Conservation (phyloP, 2,888 invertebrate species). For the Protonemura montana region DNA sequence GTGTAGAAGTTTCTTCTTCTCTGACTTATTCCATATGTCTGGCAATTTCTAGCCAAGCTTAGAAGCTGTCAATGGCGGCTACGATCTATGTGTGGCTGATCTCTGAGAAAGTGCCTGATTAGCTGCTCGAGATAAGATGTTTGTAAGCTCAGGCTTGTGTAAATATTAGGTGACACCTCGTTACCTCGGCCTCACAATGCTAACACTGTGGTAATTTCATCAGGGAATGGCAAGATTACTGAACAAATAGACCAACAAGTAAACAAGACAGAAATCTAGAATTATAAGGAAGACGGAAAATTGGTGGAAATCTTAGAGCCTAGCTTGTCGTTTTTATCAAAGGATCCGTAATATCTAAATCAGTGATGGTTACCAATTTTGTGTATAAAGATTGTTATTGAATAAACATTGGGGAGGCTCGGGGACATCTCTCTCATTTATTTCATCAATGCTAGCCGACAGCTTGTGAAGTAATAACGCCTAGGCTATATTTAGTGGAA, state of each 20-base stretch:
- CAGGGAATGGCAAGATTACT: not conserved
- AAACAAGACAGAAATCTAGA: not conserved
- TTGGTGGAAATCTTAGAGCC: slow-evolving; percentile 3
- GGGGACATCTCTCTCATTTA: not conserved
- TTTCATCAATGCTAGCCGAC: not conserved
- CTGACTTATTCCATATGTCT: too few relatives aligned
- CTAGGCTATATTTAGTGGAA: not conserved
- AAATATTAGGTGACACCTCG: not conserved
- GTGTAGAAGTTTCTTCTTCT: too few relatives aligned
- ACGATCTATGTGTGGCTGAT: too few relatives aligned
- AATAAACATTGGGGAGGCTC: not conserved
- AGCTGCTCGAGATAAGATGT: not conserved
- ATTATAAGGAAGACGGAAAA: not conserved
- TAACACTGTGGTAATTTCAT: not conserved
- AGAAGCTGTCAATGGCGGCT: too few relatives aligned
- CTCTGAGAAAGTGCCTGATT: not conserved
- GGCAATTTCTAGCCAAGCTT: too few relatives aligned
- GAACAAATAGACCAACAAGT: not conserved
- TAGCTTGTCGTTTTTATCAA: not conserved
- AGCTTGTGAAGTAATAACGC: not conserved
- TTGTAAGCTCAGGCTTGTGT: not conserved
- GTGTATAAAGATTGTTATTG: not conserved
- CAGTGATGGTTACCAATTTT: not conserved
- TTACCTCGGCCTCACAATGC: not conserved
- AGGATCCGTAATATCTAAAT: not conserved